These are phyloP conservation scores for Boloria selene DNA, from an alignment of 2,888 invertebrate species.

Conservation along the genomic window DNA sequence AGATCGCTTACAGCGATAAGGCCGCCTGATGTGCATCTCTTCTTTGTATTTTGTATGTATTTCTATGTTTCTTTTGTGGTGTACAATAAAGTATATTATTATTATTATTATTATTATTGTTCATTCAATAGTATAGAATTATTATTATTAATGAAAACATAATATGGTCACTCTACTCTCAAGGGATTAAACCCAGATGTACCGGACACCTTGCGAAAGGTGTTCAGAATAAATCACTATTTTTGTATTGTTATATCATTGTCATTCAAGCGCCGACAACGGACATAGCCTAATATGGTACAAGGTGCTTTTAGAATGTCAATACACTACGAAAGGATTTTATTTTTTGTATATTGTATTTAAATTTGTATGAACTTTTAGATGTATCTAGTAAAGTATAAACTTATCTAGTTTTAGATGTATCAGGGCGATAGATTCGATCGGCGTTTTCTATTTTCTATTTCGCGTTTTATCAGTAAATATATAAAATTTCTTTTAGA, in stretches of 20 bases:
- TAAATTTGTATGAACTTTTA: not conserved
- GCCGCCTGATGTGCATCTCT: too few relatives aligned
- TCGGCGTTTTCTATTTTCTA: too few relatives aligned
- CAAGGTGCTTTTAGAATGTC: conserved; percentile 34
- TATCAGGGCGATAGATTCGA: too few relatives aligned
- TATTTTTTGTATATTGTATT: not conserved
- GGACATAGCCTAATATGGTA: conserved; percentile 42
- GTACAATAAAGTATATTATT: too few relatives aligned
- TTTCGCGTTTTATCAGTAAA: too few relatives aligned
- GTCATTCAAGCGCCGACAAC: conserved; percentile 36
- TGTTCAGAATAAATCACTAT: conserved; percentile 40
- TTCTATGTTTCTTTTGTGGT: too few relatives aligned
- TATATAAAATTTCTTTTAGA: too few relatives aligned
- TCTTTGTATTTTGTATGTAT: too few relatives aligned
- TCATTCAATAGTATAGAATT: not conserved
- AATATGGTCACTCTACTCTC: conserved; percentile 45
- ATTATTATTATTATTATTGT: too few relatives aligned
- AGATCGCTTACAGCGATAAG: too few relatives aligned
- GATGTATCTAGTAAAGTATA: not conserved
- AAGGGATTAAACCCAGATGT: conserved; percentile 69
- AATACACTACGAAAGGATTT: conserved; percentile 26
- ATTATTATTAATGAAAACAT: not conserved
- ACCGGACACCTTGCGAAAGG: conserved; percentile 60
- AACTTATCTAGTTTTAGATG: not conserved
- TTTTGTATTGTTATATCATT: conserved; percentile 30